Percentiles rank a stretch among this genome's conserved stretches.
Conservation (phyloP, 2,888 invertebrate species). For the Watsonalla cultraria region DNA sequence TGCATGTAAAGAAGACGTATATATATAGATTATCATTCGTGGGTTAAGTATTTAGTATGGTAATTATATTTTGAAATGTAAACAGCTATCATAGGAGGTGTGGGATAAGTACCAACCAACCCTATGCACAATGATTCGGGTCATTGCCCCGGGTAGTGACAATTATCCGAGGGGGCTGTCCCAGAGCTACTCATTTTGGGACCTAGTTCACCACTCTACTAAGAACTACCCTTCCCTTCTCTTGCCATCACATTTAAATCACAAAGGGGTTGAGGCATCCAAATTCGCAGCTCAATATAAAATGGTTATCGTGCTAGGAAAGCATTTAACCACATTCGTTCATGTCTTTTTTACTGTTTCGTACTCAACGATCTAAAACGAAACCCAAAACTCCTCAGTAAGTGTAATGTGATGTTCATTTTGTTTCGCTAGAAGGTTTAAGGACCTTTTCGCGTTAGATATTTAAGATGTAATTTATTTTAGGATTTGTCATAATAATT, state of each 20-base stretch:
- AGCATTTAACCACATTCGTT: conserved; percentile 30
- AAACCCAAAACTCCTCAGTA: conserved; percentile 8
- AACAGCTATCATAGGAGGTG: conserved; percentile 6
- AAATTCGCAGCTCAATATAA: conserved; percentile 13
- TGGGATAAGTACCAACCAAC: background rate
- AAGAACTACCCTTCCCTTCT: conserved; percentile 15
- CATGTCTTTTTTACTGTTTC: conserved; percentile 35
- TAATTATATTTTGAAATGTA: conserved; percentile 7
- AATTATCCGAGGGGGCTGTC: conserved; percentile 49
- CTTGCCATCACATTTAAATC: background rate
- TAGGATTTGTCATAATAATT: too few relatives aligned
- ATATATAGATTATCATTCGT: background rate
- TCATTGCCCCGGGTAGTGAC: conserved; percentile 49
- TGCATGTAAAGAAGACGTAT: background rate
- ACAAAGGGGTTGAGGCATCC: background rate
- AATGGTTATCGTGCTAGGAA: conserved; percentile 21
- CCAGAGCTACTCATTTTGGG: conserved; percentile 34
- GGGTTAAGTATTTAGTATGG: too few relatives aligned
- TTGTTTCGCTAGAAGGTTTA: background rate
- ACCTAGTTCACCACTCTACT: conserved; percentile 21
- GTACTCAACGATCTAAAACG: conserved; percentile 27
- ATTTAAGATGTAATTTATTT: background rate
- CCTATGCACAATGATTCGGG: conserved; percentile 34
- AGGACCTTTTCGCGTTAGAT: too few relatives aligned
- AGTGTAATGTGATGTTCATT: conserved; percentile 5